Percentiles rank a stretch among this genome's conserved stretches.
Evolutionary conservation across 2,888 invertebrate genomes (phyloP).

Genomic region (Nycteola revayana): DNA sequence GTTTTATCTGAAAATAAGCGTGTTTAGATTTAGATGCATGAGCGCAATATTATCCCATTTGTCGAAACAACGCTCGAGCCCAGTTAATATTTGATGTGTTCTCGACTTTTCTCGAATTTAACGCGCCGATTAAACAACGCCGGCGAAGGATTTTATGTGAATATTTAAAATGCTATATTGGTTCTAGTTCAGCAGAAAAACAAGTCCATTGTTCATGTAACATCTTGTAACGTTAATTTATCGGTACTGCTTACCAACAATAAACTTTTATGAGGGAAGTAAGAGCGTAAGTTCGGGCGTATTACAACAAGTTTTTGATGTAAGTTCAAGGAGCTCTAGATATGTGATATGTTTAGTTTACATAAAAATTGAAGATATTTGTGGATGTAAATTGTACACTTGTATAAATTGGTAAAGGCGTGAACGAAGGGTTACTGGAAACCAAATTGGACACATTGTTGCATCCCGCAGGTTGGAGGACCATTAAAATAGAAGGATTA

Average conservation of each 20-base stretch:
- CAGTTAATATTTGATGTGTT: slow-evolving; percentile 78
- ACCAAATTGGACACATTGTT: slow-evolving; percentile 70
- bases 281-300: slow-evolving; percentile 17
- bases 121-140: slow-evolving; percentile 78
- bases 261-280: slow-evolving; percentile 28
- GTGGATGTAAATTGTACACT: slow-evolving; percentile 42
- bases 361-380: slow-evolving; percentile 20
- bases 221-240: slow-evolving; percentile 49
- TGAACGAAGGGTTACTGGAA: slow-evolving; percentile 40
- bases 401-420: slow-evolving; percentile 37
- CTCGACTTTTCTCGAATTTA: slow-evolving; percentile 80
- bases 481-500: slow-evolving; percentile 79
- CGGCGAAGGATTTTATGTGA: slow-evolving; percentile 76
- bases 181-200: slow-evolving; percentile 66
- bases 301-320: slow-evolving; percentile 18
- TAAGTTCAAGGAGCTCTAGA: slow-evolving; percentile 4
- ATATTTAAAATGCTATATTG: slow-evolving; percentile 80
- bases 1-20: slow-evolving; percentile 50
- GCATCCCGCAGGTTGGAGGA: slow-evolving; percentile 71
- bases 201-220: slow-evolving; percentile 53
- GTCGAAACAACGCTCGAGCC: slow-evolving; percentile 70
- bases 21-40: slow-evolving; percentile 69
- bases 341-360: slow-evolving; percentile 11
- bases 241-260: slow-evolving; percentile 27
- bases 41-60: slow-evolving; percentile 73